Percentiles rank a stretch among this genome's conserved stretches.
phyloP scores from a whole-genome alignment of 2,888 invertebrate species.

The Meta bourneti region DNA sequence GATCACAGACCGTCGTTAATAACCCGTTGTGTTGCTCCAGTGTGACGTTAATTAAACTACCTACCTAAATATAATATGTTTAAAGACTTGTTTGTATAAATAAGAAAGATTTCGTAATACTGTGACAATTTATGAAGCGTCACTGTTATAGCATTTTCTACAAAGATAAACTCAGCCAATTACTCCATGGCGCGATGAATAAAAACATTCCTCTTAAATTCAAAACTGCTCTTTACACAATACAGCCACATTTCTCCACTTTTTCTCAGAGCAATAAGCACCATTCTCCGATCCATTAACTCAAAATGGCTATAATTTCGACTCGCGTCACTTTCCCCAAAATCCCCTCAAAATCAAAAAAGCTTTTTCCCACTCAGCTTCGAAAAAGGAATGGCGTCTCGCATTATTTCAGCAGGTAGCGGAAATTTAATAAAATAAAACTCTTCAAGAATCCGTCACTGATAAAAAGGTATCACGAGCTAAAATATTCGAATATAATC shows the following conservation, averaged over 20 bases:
- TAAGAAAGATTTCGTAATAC: too few relatives aligned
- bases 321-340: background rate
- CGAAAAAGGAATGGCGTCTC: background rate
- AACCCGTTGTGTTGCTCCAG: too few relatives aligned
- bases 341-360: background rate
- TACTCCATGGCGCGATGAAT: background rate
- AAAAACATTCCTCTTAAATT: background rate
- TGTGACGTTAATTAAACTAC: too few relatives aligned
- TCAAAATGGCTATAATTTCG: background rate
- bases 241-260: background rate
- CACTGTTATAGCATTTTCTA: too few relatives aligned
- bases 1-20: too few relatives aligned
- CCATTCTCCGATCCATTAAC: background rate
- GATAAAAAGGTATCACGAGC: conserved; percentile 49
- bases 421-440: conserved; percentile 48
- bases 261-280: background rate
- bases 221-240: background rate
- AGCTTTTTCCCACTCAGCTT: background rate
- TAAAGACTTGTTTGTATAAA: too few relatives aligned
- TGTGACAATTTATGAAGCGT: too few relatives aligned
- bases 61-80: too few relatives aligned
- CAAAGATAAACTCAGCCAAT: background rate
- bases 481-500: conserved; percentile 50
- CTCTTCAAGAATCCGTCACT: conserved; percentile 12
- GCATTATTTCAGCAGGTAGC: conserved; percentile 3